Base-by-base conservation (phyloP, 2,797 vertebrate species). In the Nasua narica region DNA sequence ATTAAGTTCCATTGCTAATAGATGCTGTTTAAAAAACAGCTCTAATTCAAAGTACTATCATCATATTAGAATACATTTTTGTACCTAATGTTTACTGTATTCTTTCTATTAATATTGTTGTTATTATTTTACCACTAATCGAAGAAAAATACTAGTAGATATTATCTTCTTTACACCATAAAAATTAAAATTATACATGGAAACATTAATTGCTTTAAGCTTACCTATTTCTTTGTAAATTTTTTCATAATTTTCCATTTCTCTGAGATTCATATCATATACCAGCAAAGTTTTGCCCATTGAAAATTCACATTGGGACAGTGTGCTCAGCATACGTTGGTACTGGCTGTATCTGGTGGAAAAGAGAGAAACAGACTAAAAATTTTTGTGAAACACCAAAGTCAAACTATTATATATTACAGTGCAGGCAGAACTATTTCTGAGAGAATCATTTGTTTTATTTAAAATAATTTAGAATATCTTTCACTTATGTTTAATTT, bases 241-340 rank as follows among this genome's bases (percentile, higher is more conserved):
- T 98, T 99, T 99, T 98, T 99, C 99, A 92, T 99, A 99, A 94
- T 99, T 99, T 96, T 99, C 99, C 99, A 99, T 99, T 98, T 99
- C 99, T 96, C 99, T 99, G 77, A 99, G 99, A 98, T 99, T 99
- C 99, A 99, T 99, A 93, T 99, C 99, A 87, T 99, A 99, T 12
- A 99, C 99, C 96, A 99, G 99, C 91, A 99, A 98, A 2, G 99
- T 99, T 98, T 99, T 99, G 67, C 99, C 99, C 99, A 99, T 99
- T 54, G 99, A 99, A 98, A 99, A 99, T 97, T 99, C 99, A 98
- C 99, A 99, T 54, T 99, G 99, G 19, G 99, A 99, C 98, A 99
- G 97, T 50, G 99, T 99, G 52, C 99, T 99, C 97, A 99, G 93
- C 99, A 99, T 99, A 81, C 99, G 99, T 97, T 99, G 99, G 97